These are phyloP conservation scores for Carlito syrichta DNA, from an alignment of 2,113 vertebrate species.

Conservation along the genomic window DNA sequence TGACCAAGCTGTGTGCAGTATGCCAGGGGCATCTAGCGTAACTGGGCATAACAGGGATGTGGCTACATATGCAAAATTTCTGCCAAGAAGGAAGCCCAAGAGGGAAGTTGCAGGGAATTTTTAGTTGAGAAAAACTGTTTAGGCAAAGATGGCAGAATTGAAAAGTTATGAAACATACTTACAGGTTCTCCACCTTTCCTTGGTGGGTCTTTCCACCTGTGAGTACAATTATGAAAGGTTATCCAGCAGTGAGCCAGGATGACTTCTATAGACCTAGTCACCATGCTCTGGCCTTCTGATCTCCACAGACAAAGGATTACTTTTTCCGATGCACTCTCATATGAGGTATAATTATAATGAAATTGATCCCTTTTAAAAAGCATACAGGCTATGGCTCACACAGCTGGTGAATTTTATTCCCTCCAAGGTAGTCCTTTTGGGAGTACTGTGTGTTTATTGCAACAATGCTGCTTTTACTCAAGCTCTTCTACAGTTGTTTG, in stretches of 20 bases:
- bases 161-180: neutral
- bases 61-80: neutral
- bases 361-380: neutral
- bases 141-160: too few species aligned
- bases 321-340: neutral
- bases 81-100: neutral
- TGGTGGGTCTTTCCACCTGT: neutral
- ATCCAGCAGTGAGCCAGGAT: neutral
- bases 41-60: neutral
- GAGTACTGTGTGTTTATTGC: neutral
- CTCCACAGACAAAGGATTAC: neutral
- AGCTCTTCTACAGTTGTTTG: neutral
- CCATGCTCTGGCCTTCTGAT: neutral
- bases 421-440: neutral
- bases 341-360: neutral
- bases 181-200: neutral
- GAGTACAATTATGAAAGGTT: neutral
- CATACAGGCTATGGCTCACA: neutral
- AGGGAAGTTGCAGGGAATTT: neutral
- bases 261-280: too few species aligned
- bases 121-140: neutral
- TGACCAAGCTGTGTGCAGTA: fast-evolving
- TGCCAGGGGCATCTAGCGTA: neutral
- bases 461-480: neutral
- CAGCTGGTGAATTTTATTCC: neutral